These are phyloP conservation scores for Papilio gigon DNA, from an alignment of 2,888 invertebrate species.

Conservation along the genomic window DNA sequence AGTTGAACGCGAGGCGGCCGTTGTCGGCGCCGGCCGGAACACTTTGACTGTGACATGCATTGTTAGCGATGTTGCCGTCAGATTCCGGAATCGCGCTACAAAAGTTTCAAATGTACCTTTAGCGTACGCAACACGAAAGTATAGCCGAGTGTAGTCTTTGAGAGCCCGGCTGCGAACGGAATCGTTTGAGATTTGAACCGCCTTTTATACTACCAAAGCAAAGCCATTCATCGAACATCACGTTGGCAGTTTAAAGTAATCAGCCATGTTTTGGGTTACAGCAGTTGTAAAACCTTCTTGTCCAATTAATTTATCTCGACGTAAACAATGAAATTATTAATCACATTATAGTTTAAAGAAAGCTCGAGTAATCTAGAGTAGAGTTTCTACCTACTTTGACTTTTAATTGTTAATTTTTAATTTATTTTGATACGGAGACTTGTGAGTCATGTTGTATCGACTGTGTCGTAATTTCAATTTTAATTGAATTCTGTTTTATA, in stretches of 20 bases:
- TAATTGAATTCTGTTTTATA: no score
- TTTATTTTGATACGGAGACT: no score
- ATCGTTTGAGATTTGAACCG: constrained; percentile 26
- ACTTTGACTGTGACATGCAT: constrained; percentile 68
- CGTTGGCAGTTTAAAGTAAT: background rate
- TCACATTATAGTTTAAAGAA: no score
- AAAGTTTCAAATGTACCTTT: constrained; percentile 40
- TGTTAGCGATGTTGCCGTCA: constrained; percentile 55
- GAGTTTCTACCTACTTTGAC: no score
- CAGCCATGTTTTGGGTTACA: background rate
- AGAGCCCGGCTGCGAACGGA: constrained; percentile 10
- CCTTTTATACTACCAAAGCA: background rate
- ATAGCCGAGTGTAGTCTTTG: constrained; percentile 15
- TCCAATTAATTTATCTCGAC: no score
- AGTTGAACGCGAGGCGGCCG: constrained; percentile 45
- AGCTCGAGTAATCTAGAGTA: no score
- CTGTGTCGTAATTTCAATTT: no score
- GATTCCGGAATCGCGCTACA: constrained; percentile 42
- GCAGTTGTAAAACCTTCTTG: background rate
- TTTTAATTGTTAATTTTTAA: no score
- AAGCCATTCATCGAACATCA: background rate
- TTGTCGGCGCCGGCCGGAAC: constrained; percentile 59
- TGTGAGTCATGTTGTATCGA: no score
- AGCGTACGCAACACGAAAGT: constrained; percentile 23
- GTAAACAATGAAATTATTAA: no score